Conservation (phyloP, 1,140 invertebrate species). For the Orius laevigatus region DNA sequence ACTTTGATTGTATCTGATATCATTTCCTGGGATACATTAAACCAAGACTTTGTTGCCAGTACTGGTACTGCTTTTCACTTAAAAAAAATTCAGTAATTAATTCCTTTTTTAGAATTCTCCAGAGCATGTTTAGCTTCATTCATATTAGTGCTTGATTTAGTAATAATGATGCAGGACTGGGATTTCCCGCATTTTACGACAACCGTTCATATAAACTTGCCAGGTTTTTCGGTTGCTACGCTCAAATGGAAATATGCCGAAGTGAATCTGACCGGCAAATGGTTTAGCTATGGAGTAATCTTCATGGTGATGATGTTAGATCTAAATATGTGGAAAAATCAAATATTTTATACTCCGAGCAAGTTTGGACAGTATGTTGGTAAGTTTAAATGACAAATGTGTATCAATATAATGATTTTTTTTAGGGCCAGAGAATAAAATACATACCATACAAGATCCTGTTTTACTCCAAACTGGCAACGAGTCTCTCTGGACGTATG, state of each 20-base stretch:
- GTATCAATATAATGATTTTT: constrained; percentile 6
- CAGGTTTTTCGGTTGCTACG: constrained; percentile 33
- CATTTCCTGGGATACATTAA: constrained; percentile 36
- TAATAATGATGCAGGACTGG: constrained; percentile 44
- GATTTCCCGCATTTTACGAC: constrained; percentile 41
- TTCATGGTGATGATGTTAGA: constrained; percentile 38
- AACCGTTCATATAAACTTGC: constrained; percentile 37
- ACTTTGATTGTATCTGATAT: constrained; percentile 35
- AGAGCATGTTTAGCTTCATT: constrained; percentile 37
- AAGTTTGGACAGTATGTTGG: constrained; percentile 36
- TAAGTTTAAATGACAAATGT: constrained; percentile 14
- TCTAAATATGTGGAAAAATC: constrained; percentile 44
- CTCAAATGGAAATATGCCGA: constrained; percentile 27
- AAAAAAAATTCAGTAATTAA: neutral
- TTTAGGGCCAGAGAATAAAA: constrained; percentile 25
- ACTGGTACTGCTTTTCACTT: constrained; percentile 24
- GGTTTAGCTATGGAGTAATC: constrained; percentile 42
- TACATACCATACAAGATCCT: constrained; percentile 30
- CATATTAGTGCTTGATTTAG: constrained; percentile 38
- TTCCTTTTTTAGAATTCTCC: constrained; percentile 28
- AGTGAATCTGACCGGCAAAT: constrained; percentile 29
- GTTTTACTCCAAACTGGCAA: constrained; percentile 27
- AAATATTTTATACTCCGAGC: constrained; percentile 35
- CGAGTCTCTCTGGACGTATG: constrained; percentile 27
- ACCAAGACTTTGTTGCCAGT: constrained; percentile 33